A percentile compares a stretch with the other conserved stretches of the same genome.
These are phyloP conservation scores for Meganola albula DNA, from an alignment of 2,888 invertebrate species.

Conservation along the genomic window DNA sequence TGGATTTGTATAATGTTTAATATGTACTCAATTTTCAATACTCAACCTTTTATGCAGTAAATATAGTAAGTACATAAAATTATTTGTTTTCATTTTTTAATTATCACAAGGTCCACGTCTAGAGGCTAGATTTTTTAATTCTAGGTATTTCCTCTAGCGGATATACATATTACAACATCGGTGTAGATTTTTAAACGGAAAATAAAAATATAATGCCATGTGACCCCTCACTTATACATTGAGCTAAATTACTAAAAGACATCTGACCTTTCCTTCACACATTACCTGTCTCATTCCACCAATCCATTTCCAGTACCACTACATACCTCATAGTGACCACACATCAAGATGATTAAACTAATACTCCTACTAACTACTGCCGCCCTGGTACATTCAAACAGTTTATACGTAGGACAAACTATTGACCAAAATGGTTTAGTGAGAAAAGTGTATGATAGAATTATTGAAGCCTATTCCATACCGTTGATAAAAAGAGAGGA, in stretches of 20 bases:
- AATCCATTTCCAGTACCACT: constrained; percentile 15
- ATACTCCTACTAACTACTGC: constrained; percentile 13
- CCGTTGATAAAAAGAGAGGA: constrained; percentile 39
- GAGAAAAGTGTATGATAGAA: constrained; percentile 39
- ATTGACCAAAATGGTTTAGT: constrained; percentile 39
- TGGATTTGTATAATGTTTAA: too few relatives aligned
- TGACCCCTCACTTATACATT: constrained; percentile 5
- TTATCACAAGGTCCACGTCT: too few relatives aligned
- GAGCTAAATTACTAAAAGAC: constrained; percentile 15
- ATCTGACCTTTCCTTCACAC: constrained; percentile 26
- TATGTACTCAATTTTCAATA: too few relatives aligned
- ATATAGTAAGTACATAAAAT: too few relatives aligned
- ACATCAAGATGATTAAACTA: constrained; percentile 23
- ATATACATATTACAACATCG: too few relatives aligned
- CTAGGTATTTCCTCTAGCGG: too few relatives aligned
- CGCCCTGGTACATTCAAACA: constrained; percentile 22
- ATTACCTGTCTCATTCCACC: constrained; percentile 15
- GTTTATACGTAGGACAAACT: constrained; percentile 43
- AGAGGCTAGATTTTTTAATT: too few relatives aligned
- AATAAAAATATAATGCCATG: constrained; percentile 23
- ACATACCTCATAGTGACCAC: constrained; percentile 7
- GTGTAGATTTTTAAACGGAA: too few relatives aligned
- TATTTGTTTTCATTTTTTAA: too few relatives aligned
- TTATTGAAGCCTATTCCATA: constrained; percentile 31
- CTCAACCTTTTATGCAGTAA: too few relatives aligned